These are phyloP conservation scores for Sarcophilus harrisii DNA, from an alignment of 2,797 vertebrate species.

Conservation along the genomic window DNA sequence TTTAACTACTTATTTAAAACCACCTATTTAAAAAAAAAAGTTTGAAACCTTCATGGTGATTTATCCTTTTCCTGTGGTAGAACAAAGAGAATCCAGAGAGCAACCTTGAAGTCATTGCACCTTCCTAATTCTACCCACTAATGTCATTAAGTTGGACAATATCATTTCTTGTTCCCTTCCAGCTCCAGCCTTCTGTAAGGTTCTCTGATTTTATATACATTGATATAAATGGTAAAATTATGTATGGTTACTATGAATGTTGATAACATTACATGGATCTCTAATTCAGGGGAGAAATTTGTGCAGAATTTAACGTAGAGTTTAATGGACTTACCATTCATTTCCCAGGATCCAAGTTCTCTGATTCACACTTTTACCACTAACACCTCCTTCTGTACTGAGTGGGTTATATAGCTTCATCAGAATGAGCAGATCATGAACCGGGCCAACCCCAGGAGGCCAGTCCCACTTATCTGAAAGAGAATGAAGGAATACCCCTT, in stretches of 20 bases:
- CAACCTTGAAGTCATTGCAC: neutral
- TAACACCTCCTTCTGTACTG: neutral
- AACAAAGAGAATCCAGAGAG: neutral
- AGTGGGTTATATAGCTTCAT: neutral
- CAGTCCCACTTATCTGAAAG: neutral
- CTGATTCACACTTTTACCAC: neutral
- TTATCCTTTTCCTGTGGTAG: neutral
- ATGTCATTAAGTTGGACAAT: neutral
- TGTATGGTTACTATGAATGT: neutral
- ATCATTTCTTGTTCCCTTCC: neutral
- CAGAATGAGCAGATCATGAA: neutral
- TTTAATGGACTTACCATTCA: neutral
- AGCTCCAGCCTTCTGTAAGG: neutral
- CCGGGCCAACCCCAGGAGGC: accelerated
- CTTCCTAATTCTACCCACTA: neutral
- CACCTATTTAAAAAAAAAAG: neutral
- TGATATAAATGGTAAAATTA: neutral
- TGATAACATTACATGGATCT: neutral
- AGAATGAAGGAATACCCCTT: accelerated
- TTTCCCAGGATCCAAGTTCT: neutral
- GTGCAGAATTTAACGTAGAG: neutral
- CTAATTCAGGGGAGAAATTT: neutral
- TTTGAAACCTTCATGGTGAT: neutral
- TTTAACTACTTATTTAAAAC: too few species aligned
- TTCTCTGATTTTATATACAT: neutral